Conservation (phyloP, 2,797 vertebrate species). For the Melopsittacus undulatus region DNA sequence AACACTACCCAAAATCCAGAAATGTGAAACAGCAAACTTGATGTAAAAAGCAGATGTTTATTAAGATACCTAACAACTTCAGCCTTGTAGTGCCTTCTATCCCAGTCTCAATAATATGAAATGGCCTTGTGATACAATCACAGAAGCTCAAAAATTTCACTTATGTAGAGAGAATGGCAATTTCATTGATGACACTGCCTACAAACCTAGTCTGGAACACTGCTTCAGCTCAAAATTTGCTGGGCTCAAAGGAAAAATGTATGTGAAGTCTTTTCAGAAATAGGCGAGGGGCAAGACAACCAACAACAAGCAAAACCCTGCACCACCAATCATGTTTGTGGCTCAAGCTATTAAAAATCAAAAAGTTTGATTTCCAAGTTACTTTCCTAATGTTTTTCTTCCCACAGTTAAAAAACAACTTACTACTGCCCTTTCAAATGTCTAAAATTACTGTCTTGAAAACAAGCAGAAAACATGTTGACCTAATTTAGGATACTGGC, state of each 20-base stretch:
- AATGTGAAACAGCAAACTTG: neutral
- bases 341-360: neutral
- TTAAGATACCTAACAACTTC: neutral
- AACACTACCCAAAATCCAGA: neutral
- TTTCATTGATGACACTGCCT: neutral
- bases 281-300: neutral
- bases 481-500: neutral
- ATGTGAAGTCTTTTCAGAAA: neutral
- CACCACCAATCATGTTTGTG: neutral
- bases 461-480: neutral
- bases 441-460: neutral
- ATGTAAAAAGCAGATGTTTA: neutral
- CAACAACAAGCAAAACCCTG: neutral
- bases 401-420: neutral
- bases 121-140: neutral
- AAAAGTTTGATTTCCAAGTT: neutral
- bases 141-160: neutral
- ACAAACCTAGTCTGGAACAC: neutral
- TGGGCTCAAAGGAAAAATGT: neutral
- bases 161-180: neutral
- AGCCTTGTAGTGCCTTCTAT: neutral
- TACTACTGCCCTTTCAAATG: neutral
- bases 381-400: neutral
- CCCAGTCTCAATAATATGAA: neutral
- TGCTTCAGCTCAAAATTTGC: neutral